Base-by-base conservation (phyloP, 1,140 invertebrate genomes). In the Phthorimaea operculella region DNA sequence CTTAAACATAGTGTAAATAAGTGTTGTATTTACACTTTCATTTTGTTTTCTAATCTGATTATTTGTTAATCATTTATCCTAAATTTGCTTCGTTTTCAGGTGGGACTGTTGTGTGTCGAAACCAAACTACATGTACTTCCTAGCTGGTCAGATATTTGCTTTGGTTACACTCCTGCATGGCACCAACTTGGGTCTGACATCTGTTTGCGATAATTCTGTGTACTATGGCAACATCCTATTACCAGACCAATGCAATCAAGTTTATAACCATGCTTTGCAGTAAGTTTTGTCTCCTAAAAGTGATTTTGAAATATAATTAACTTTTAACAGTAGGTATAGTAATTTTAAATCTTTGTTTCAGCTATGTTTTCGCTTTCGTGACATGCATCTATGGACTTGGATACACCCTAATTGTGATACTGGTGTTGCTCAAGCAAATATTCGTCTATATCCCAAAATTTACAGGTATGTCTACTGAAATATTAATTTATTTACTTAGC, bases 171-270 rank as follows among this genome's bases (percentile, higher is more conserved):
- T 92, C 57, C 70, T 91, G 42, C 89, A 90, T 70, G 90, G 90
- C 48, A 89, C 90, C 0, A 91, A 92, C 78, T 84, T 92, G 56
- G 90, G 90, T 3, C 83, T 93, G 54, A 92, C 91, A 3, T 90
- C 89, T 33, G 87, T 92, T 1, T 93, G 91, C 66, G 90, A 92
- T 80, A 91, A 91, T 1, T 90, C 90, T 63, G 85, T 88, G 68
- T 69, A 90, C 8, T 87, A 89, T 67, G 89, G 87, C 33, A 86
- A 85, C 8, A 83, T 92, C 58, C 78, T 92, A 39, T 70, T 93
- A 64, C 91, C 91, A 4, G 89, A 92, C 69, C 89, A 92, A 63
- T 93, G 92, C 74, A 89, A 88, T 57, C 90, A 92, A 76, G 90
- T 90, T 7, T 92, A 92, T 77, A 86, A 39, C 3, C 21, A 28